A percentile compares a stretch with the other conserved stretches of the same genome.
Evolutionary conservation across 2,888 invertebrate genomes (phyloP).

Genomic region (Celastrina argiolus): DNA sequence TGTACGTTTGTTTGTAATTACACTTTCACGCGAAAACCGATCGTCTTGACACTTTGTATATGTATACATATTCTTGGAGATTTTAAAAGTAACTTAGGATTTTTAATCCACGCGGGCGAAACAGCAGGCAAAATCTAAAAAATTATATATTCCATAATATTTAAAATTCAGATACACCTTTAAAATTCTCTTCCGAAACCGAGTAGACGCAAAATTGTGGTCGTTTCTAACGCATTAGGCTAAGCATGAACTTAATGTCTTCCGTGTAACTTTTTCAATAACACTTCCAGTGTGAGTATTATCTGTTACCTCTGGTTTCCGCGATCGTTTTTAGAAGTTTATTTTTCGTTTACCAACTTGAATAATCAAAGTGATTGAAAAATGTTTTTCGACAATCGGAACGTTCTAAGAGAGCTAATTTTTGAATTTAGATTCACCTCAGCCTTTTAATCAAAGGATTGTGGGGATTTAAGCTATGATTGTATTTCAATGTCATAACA

Average conservation of each 20-base stretch:
- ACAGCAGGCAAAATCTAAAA: no score
- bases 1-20: no score
- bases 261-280: conserved; percentile 2
- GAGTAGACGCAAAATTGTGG: not conserved
- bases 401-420: not conserved
- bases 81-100: no score
- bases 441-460: not conserved
- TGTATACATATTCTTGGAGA: no score
- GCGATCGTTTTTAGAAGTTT: not conserved
- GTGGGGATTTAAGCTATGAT: not conserved
- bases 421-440: not conserved
- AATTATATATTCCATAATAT: no score
- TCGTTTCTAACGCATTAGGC: conserved; percentile 5
- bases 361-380: not conserved
- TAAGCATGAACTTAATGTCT: not conserved
- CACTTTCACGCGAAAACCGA: no score
- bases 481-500: not conserved
- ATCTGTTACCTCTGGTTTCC: not conserved
- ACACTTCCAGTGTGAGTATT: not conserved
- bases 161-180: no score
- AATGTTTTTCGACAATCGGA: not conserved
- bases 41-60: no score
- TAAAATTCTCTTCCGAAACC: no score
- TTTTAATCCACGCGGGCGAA: no score
- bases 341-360: not conserved